phyloP scores from a whole-genome alignment of 2,888 invertebrate species.

The Eupithecia exiguata region DNA sequence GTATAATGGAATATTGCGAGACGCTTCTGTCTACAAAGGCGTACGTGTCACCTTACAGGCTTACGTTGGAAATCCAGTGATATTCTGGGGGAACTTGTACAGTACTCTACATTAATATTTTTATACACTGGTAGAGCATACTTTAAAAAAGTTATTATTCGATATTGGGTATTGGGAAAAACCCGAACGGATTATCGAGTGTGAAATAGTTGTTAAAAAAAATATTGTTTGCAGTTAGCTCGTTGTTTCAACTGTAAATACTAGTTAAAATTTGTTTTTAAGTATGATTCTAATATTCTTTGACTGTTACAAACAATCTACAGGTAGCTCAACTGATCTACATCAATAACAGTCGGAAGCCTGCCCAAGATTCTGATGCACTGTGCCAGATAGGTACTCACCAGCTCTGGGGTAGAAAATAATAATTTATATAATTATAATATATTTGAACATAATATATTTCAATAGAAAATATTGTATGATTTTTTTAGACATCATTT shows the following conservation, averaged over 20 bases:
- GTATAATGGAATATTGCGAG: slow-evolving; percentile 10
- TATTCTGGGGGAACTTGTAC: background rate
- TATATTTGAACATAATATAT: too few relatives aligned
- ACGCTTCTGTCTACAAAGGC: slow-evolving; percentile 5
- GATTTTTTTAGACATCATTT: background rate
- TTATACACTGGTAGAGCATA: background rate
- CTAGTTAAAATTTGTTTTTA: too few relatives aligned
- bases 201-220: background rate
- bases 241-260: too few relatives aligned
- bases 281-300: too few relatives aligned
- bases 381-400: too few relatives aligned
- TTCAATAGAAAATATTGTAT: too few relatives aligned
- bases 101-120: background rate
- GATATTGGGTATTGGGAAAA: background rate
- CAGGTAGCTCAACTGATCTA: too few relatives aligned
- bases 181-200: background rate
- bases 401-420: too few relatives aligned
- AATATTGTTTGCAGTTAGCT: background rate
- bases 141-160: background rate
- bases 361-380: too few relatives aligned
- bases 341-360: too few relatives aligned
- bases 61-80: background rate
- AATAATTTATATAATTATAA: too few relatives aligned
- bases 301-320: too few relatives aligned
- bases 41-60: slow-evolving; percentile 8